Evolutionary conservation across 2,888 invertebrate species (phyloP).

Genomic region (Leptarthrus brevirostris): DNA sequence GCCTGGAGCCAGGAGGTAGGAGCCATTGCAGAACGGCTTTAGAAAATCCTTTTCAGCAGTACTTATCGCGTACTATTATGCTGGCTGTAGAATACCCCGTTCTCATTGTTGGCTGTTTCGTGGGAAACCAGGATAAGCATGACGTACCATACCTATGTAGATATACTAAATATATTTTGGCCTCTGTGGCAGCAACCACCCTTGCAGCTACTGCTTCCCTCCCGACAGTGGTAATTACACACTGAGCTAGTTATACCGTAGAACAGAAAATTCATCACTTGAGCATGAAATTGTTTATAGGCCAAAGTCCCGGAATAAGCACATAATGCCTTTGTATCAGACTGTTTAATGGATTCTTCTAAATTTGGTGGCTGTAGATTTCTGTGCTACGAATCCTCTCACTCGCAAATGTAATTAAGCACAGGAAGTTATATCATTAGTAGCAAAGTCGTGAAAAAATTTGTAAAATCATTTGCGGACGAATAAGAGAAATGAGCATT

Average conservation of each 20-base stretch:
- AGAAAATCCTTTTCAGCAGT: constrained; percentile 34
- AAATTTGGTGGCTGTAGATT: constrained; percentile 33
- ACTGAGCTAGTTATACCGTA: constrained; percentile 30
- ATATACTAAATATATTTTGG: constrained; percentile 37
- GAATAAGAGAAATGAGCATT: too few relatives aligned
- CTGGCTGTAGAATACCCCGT: background rate
- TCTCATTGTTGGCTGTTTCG: constrained; percentile 34
- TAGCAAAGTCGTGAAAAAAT: constrained; percentile 11
- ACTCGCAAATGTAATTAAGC: constrained; percentile 18
- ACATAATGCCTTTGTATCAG: constrained; percentile 37
- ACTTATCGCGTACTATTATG: constrained; percentile 38
- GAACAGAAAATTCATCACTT: constrained; percentile 40
- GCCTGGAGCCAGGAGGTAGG: constrained; percentile 11
- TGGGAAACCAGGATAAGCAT: constrained; percentile 34
- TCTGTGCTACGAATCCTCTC: background rate
- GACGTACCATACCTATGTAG: constrained; percentile 24
- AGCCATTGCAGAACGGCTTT: constrained; percentile 27
- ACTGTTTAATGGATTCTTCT: constrained; percentile 35
- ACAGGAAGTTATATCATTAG: background rate
- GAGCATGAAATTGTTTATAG: constrained; percentile 43
- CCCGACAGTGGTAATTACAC: constrained; percentile 27
- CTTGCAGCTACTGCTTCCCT: background rate
- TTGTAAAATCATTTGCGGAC: constrained; percentile 30
- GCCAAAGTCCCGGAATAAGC: constrained; percentile 39
- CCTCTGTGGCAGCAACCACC: constrained; percentile 22